phyloP scores from a whole-genome alignment of 1,140 invertebrate genomes.

The Zophobas atratus region DNA sequence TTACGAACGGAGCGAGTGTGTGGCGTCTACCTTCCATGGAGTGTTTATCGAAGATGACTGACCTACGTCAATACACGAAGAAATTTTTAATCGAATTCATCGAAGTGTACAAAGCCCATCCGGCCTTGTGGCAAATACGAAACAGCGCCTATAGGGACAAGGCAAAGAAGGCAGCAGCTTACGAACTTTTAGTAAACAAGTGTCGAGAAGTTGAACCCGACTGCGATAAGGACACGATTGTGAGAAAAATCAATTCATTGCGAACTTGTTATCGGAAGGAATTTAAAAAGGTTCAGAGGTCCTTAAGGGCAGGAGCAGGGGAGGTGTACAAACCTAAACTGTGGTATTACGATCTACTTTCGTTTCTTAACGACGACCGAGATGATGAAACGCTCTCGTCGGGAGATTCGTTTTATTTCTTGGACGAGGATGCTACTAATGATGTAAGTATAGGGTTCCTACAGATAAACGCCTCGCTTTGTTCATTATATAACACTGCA shows the following conservation, averaged over 20 bases:
- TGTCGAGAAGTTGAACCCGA: slow-evolving; percentile 57
- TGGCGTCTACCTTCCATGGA: neutral
- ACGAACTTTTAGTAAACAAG: slow-evolving; percentile 60
- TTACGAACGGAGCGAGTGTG: neutral
- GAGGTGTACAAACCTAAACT: slow-evolving; percentile 62
- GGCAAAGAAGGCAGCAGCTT: slow-evolving; percentile 24
- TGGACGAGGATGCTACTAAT: slow-evolving; percentile 10
- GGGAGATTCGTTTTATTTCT: slow-evolving; percentile 13
- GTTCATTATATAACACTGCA: too few relatives aligned
- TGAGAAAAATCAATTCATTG: slow-evolving; percentile 64
- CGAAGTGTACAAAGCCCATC: slow-evolving; percentile 17
- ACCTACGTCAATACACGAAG: slow-evolving; percentile 33
- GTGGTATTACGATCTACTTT: slow-evolving; percentile 63
- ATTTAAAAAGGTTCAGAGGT: slow-evolving; percentile 62
- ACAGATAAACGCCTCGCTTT: too few relatives aligned
- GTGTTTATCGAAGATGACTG: slow-evolving; percentile 18
- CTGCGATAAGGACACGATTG: slow-evolving; percentile 61
- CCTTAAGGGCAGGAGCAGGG: slow-evolving; percentile 55
- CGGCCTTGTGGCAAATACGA: slow-evolving; percentile 40
- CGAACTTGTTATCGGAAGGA: slow-evolving; percentile 64
- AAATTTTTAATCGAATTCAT: slow-evolving; percentile 42
- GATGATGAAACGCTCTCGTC: neutral
- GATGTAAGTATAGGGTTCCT: slow-evolving; percentile 10
- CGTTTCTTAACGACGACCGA: slow-evolving; percentile 8
- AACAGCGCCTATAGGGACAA: slow-evolving; percentile 22